These are phyloP conservation scores for Coturnix japonica DNA, from an alignment of 2,113 vertebrate species.

Conservation along the genomic window DNA sequence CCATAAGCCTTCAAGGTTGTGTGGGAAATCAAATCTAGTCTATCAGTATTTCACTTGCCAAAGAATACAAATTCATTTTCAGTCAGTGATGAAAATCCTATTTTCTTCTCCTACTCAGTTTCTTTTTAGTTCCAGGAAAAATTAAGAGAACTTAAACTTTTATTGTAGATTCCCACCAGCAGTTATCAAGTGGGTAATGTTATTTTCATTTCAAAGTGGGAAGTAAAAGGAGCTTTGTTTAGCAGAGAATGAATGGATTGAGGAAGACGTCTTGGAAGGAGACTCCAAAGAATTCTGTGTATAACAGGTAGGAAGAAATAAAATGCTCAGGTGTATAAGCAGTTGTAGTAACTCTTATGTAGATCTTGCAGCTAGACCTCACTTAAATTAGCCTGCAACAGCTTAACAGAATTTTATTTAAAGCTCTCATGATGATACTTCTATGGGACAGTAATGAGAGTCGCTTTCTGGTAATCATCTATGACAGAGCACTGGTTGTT, in stretches of 20 bases:
- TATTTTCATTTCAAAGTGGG: background rate
- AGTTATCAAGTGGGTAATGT: background rate
- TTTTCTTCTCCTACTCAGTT: background rate
- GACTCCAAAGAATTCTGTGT: background rate
- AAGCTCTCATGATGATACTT: conserved; percentile 1
- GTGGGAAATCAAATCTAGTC: background rate
- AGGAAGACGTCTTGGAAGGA: background rate
- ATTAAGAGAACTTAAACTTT: background rate
- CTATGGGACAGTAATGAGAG: background rate
- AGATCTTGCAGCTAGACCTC: conserved; percentile 4
- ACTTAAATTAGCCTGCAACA: background rate
- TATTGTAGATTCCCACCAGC: background rate
- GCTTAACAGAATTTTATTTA: conserved; percentile 19
- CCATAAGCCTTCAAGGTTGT: background rate
- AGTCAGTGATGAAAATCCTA: background rate
- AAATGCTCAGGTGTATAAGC: background rate
- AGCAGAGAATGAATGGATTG: background rate
- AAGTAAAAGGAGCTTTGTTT: background rate
- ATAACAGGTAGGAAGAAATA: background rate
- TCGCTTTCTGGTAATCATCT: background rate
- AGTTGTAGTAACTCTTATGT: background rate
- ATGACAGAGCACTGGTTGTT: background rate
- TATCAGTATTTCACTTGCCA: background rate
- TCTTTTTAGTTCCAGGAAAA: background rate
- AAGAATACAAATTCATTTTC: background rate